Base-by-base conservation (phyloP, 2,888 invertebrate species). In the Micropterix aruncella region DNA sequence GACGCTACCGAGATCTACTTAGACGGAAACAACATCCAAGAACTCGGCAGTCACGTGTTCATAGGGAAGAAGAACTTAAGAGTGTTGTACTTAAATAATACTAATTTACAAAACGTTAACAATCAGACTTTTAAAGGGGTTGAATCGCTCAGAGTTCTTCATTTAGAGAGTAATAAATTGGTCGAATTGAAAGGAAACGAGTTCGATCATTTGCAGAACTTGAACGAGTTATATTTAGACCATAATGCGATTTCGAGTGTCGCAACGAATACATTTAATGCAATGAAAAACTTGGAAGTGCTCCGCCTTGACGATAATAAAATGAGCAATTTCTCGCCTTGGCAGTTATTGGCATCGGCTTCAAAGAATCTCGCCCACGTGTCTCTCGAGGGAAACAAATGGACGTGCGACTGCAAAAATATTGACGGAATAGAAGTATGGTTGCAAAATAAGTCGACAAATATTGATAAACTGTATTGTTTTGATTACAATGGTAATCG, bases 1-100 rank as follows among this genome's bases (percentile, higher is more conserved):
- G 88, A 89, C 63, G 87, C 88, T 45, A 89, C 89, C 41, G 85
- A 88, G 66, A 83, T 90, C 57, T 86, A 86, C 68, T 73, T 91
- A 57, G 88, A 88, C 62, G 88, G 88, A 42, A 87, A 89, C 63
- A 72, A 82, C 57, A 75, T 90, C 52, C 79, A 79, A 48, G 76
- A 83, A 57, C 71, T 91, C 49, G 80, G 82, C 53, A 83, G 83
- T 65, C 87, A 89, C 65, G 81, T 84, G 51, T 89, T 91, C 64
- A 84, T 90, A 58, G 89, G 87, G 37, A 83, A 87, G 63, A 85
- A 85, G 62, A 82, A 84, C 62, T 69, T 88, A 48, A 78, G 82
- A 63, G 77, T 82, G 50, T 69, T 88, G 47, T 87, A 75, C 63
- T 69, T 88, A 52, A 88, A 88, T 60, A 79, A 79, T 59, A 84